A percentile compares a stretch with the other conserved stretches of the same genome.
These are phyloP conservation scores for Alethe diademata DNA, from an alignment of 2,113 vertebrate genomes.

Conservation along the genomic window DNA sequence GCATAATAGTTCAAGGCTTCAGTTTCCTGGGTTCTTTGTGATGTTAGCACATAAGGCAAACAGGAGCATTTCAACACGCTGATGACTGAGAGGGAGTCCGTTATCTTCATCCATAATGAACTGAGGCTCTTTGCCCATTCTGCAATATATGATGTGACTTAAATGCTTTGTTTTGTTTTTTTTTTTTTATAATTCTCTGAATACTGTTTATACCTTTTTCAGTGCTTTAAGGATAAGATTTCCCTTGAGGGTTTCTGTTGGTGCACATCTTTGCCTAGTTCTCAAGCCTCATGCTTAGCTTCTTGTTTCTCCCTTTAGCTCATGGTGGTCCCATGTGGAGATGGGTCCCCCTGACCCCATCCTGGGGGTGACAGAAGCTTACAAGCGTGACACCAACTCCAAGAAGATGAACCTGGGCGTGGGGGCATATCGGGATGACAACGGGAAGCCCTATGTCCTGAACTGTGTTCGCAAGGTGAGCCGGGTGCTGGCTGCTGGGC, in stretches of 20 bases:
- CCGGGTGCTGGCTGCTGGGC: background rate
- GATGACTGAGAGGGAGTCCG: background rate
- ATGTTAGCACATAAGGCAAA: background rate
- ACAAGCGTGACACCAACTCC: constrained; percentile 87
- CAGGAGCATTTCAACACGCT: background rate
- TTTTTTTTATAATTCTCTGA: background rate
- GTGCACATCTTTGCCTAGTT: background rate
- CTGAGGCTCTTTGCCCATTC: background rate
- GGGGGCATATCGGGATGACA: constrained; percentile 92
- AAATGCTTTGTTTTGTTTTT: background rate
- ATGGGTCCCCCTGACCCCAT: constrained; percentile 97
- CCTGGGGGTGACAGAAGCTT: constrained; percentile 92
- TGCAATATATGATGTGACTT: background rate
- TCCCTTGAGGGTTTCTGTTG: background rate
- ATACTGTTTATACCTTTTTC: background rate
- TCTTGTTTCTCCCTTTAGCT: constrained; percentile 72
- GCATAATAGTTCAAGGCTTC: background rate
- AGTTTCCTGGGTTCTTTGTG: background rate
- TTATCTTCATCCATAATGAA: background rate
- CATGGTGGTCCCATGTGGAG: constrained; percentile 93
- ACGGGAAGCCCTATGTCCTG: constrained; percentile 89
- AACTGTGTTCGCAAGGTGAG: constrained; percentile 90
- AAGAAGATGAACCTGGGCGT: constrained; percentile 98
- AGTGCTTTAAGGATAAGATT: background rate
- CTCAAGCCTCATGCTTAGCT: background rate